A percentile compares a stretch with the other conserved stretches of the same genome.
Evolutionary conservation across 2,797 vertebrate genomes (phyloP).

Genomic region (Hippopotamyrus pictus): DNA sequence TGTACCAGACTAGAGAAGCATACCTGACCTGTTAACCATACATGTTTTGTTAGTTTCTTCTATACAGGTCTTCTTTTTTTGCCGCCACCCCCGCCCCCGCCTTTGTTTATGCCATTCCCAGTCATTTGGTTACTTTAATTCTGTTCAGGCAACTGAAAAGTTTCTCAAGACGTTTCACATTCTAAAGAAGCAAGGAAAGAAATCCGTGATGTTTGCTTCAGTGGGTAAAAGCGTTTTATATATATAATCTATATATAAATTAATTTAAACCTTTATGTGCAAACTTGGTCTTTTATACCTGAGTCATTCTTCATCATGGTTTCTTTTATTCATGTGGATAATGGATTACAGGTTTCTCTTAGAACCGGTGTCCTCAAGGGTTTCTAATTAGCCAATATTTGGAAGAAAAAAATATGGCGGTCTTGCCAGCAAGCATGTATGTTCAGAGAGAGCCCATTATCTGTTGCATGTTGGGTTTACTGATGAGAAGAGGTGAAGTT

Average conservation of each 20-base stretch:
- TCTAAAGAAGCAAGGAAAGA: slow-evolving; percentile 45
- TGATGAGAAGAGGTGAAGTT: background rate
- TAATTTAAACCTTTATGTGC: slow-evolving; percentile 61
- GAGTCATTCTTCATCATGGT: background rate
- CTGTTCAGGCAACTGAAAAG: slow-evolving; percentile 42
- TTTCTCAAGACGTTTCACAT: slow-evolving; percentile 28
- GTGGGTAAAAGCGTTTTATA: slow-evolving; percentile 56
- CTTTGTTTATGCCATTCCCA: slow-evolving; percentile 67
- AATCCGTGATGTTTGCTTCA: slow-evolving; percentile 60
- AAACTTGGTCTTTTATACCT: background rate
- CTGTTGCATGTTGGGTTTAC: background rate
- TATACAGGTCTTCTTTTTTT: background rate
- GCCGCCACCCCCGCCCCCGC: slow-evolving; percentile 48
- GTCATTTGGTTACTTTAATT: slow-evolving; percentile 62
- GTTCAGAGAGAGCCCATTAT: background rate
- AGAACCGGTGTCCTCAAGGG: background rate
- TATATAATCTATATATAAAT: slow-evolving; percentile 59
- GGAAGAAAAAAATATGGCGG: background rate
- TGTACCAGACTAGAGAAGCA: slow-evolving; percentile 63
- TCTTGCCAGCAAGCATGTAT: background rate
- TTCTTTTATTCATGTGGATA: background rate
- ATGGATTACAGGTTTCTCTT: background rate
- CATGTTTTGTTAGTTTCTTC: slow-evolving; percentile 62
- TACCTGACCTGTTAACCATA: slow-evolving; percentile 66
- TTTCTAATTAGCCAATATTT: background rate